A percentile compares a stretch with the other conserved stretches of the same genome.
Evolutionary conservation across 30 jellyfish, hydroid and myxozoan species (phyloP).

Genomic region (Mastigias papua): DNA sequence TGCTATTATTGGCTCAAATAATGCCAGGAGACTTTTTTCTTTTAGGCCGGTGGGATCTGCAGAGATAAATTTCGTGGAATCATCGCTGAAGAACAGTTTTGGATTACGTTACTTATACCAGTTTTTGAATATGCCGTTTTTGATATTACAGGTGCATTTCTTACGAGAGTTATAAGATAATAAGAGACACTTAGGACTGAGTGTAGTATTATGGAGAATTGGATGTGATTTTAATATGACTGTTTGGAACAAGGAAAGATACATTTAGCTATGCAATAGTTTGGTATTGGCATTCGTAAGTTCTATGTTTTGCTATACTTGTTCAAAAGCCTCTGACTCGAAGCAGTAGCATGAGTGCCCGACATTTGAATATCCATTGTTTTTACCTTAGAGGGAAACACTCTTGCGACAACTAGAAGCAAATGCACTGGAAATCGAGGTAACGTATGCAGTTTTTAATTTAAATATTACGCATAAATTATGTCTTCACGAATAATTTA

Average conservation of each 20-base stretch:
- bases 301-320: no score
- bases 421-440: conserved; percentile 93
- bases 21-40: conserved; percentile 5
- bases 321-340: no score
- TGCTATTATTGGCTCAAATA: no score
- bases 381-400: conserved; percentile 59
- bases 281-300: no score
- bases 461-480: no score
- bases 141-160: conserved; percentile 82
- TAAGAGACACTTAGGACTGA: no score
- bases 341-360: no score
- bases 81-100: conserved; percentile 89
- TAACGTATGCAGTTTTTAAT: not conserved
- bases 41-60: conserved; percentile 97
- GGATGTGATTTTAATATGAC: no score
- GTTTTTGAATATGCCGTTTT: conserved; percentile 91
- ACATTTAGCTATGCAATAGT: no score
- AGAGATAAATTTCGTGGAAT: conserved; percentile 87
- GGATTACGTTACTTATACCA: conserved; percentile 82
- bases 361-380: not conserved
- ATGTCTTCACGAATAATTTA: not conserved
- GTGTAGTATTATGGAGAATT: no score
- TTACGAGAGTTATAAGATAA: not conserved
- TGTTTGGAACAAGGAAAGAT: no score
- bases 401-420: conserved; percentile 92